phyloP scores from a whole-genome alignment of 2,113 vertebrate species.

The sheep (Ovis aries) region ARS-UI_Ramb_v3.0 NC_056060.1:57995001-57995500 shows the following conservation, averaged over 20 bases:
- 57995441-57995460: background rate
- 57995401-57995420: background rate
- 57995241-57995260: background rate
- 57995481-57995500: background rate
- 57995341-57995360: background rate
- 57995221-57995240: background rate
- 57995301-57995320: background rate
- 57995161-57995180: background rate
- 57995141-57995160: background rate
- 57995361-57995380: background rate
- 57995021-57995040: background rate
- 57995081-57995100: background rate
- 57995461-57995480: background rate
- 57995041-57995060: background rate
- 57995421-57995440: background rate
- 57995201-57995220: background rate
- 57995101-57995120: background rate
- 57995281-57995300: background rate
- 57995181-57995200: background rate
- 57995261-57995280: background rate
- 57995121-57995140: constrained; percentile 17
- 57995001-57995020: background rate
- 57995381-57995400: background rate
- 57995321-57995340: background rate
- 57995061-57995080: background rate